phyloP scores from a whole-genome alignment of 92 coral and sea anemone genomes.

The Bergia puertoricense region DNA sequence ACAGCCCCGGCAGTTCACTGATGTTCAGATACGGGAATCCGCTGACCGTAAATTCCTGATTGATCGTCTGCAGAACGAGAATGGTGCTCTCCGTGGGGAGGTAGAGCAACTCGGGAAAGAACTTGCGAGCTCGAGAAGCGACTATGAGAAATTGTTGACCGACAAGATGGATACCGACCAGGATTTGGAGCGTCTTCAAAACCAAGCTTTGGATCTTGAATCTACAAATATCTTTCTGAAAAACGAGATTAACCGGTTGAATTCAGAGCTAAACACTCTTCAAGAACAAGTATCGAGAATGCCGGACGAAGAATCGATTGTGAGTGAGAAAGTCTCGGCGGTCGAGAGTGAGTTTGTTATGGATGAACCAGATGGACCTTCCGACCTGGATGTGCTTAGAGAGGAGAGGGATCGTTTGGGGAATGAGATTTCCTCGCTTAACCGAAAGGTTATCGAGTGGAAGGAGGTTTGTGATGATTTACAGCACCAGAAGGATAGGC shows the following conservation, averaged over 20 bases:
- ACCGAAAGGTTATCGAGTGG: conserved; percentile 65
- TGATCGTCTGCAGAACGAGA: conserved; percentile 55
- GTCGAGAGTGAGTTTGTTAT: conserved; percentile 49
- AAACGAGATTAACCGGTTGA: conserved; percentile 48
- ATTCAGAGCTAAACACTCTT: conserved; percentile 42
- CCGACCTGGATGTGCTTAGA: conserved; percentile 73
- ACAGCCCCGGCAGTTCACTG: conserved; percentile 46
- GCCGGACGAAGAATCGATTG: conserved; percentile 36
- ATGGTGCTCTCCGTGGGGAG: conserved; percentile 47
- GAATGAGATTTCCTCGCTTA: conserved; percentile 75
- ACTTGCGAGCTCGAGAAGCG: conserved; percentile 45
- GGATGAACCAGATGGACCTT: conserved; percentile 51
- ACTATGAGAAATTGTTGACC: conserved; percentile 48
- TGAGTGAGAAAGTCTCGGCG: conserved; percentile 35
- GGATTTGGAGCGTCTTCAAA: conserved; percentile 46
- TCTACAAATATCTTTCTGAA: conserved; percentile 42
- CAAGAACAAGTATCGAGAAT: conserved; percentile 34
- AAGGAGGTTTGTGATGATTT: conserved; percentile 73
- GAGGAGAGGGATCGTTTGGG: conserved; percentile 87
- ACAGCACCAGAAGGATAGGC: conserved; percentile 71
- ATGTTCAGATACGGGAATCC: conserved; percentile 54
- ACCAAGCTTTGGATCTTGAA: conserved; percentile 53
- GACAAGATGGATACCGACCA: conserved; percentile 49
- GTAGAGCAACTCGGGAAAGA: conserved; percentile 49
- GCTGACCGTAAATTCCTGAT: conserved; percentile 56